These are phyloP conservation scores for Coreius guichenoti DNA, from an alignment of 2,797 vertebrate species.

Conservation along the genomic window DNA sequence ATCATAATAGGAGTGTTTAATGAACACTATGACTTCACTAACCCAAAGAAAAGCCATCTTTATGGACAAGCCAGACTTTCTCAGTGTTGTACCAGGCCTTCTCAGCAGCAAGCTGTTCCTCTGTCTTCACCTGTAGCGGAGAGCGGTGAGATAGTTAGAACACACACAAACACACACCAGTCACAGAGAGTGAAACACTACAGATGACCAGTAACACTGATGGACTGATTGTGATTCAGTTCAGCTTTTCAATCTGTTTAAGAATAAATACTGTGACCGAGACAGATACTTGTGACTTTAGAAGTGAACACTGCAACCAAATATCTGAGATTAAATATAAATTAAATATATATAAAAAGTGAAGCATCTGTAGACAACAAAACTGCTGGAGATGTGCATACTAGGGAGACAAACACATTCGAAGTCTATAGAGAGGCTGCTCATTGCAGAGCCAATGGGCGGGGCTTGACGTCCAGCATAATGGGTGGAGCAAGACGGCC, in stretches of 20 bases:
- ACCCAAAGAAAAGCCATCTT: conserved; percentile 97
- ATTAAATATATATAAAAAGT: neutral
- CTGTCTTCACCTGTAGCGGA: conserved; percentile 86
- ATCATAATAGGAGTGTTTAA: neutral
- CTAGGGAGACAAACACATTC: neutral
- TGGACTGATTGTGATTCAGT: neutral
- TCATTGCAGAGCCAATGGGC: neutral
- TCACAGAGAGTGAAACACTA: neutral
- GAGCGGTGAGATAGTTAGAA: neutral
- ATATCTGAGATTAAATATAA: neutral
- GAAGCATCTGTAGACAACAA: neutral
- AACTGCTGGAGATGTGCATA: neutral
- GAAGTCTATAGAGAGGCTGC: neutral
- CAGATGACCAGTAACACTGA: neutral
- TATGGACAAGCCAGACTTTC: conserved; percentile 97
- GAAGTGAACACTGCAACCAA: neutral
- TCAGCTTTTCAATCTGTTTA: neutral
- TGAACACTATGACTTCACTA: conserved; percentile 60
- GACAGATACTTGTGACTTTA: neutral
- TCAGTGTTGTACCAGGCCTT: conserved; percentile 93
- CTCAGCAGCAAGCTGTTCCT: conserved; percentile 91
- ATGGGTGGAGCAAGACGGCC: neutral
- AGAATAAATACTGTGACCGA: neutral
- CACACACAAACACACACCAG: neutral
- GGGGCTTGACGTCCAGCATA: neutral